Evolutionary conservation across 64 coral and sea anemone species (phyloP).

Genomic region (Stylophora pistillata): DNA sequence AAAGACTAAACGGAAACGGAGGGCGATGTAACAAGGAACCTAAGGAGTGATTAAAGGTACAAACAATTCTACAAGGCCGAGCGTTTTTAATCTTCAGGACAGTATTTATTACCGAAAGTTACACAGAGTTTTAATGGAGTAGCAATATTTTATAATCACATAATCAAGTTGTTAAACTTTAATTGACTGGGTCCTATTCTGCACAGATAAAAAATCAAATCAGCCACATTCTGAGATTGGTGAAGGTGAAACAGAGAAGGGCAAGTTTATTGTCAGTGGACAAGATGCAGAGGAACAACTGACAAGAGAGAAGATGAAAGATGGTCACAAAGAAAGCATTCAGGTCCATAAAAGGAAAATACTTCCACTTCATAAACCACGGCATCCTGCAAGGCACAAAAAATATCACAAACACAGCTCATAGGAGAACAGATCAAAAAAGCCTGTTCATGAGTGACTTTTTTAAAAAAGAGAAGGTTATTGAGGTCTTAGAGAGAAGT

Average conservation of each 20-base stretch:
- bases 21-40: too few species aligned
- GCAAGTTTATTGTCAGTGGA: constrained; percentile 59
- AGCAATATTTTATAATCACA: too few species aligned
- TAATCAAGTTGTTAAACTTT: neutral
- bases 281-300: constrained; percentile 60
- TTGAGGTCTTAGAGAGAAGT: too few species aligned
- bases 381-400: neutral
- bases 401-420: constrained; percentile 5
- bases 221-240: neutral
- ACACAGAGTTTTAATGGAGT: too few species aligned
- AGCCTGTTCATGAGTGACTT: too few species aligned
- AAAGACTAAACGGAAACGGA: too few species aligned
- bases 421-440: neutral
- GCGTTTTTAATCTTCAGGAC: too few species aligned
- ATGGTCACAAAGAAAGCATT: neutral
- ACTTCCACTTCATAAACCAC: constrained; percentile 23
- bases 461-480: too few species aligned
- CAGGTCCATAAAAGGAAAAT: neutral
- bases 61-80: too few species aligned
- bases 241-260: neutral
- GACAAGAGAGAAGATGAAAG: constrained; percentile 36
- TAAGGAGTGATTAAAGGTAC: too few species aligned
- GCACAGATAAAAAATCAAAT: constrained; percentile 28
- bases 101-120: too few species aligned
- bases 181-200: neutral